Evolutionary conservation across 2,113 vertebrate genomes (phyloP).

Genomic region (Spea multiplicata): DNA sequence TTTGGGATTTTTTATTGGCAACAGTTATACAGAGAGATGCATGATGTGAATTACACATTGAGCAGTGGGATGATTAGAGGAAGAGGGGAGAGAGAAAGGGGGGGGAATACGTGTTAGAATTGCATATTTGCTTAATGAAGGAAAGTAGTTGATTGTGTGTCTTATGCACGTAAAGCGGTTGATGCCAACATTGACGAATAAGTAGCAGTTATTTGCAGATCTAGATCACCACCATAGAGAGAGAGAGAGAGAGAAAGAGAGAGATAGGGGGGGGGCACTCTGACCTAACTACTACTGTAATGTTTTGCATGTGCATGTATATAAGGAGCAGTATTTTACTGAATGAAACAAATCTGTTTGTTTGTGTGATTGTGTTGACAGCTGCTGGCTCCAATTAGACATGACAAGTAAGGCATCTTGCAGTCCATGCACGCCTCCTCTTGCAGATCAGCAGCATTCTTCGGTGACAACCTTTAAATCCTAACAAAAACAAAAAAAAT

Average conservation of each 20-base stretch:
- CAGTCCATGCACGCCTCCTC: conserved; percentile 72
- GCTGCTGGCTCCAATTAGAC: conserved; percentile 76
- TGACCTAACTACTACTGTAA: conserved; percentile 44
- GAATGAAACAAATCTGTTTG: conserved; percentile 70
- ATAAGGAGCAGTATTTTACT: conserved; percentile 43
- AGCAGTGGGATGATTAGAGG: conserved; percentile 54
- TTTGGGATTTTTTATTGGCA: conserved; percentile 57
- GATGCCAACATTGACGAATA: conserved; percentile 50
- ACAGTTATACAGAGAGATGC: conserved; percentile 52
- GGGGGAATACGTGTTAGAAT: conserved; percentile 50
- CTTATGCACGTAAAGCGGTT: conserved; percentile 52
- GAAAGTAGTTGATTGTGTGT: conserved; percentile 61
- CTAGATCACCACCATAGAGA: conserved; percentile 34
- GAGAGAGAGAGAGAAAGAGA: conserved; percentile 31
- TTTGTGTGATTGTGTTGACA: conserved; percentile 86
- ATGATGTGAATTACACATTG: conserved; percentile 53
- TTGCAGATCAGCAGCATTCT: conserved; percentile 64
- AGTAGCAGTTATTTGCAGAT: conserved; percentile 18
- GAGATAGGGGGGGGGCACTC: conserved; percentile 35
- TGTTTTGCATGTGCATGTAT: conserved; percentile 58
- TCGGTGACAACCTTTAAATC: conserved; percentile 68
- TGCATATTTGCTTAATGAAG: conserved; percentile 57
- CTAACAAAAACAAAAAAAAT: conserved; percentile 56
- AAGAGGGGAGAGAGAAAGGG: neutral
- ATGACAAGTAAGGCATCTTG: conserved; percentile 78